Percentiles rank a stretch among this genome's conserved stretches.
phyloP scores from a whole-genome alignment of 2,888 invertebrate genomes.

The Sisyra terminalis region DNA sequence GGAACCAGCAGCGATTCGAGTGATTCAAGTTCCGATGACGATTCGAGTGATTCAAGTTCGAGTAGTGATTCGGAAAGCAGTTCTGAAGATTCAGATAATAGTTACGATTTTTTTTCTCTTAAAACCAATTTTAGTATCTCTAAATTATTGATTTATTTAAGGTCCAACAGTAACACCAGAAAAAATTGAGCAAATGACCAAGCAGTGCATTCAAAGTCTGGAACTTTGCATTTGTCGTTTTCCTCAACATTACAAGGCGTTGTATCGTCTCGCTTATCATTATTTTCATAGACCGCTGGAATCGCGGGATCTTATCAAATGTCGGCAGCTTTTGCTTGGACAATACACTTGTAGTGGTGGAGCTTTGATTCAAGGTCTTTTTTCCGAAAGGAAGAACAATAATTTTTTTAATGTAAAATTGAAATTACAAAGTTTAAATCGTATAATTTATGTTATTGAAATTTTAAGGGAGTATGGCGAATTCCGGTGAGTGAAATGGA shows the following conservation, averaged over 20 bases:
- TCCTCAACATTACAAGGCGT: constrained; percentile 84
- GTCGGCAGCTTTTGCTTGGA: constrained; percentile 52
- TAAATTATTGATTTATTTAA: too few species aligned
- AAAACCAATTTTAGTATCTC: too few species aligned
- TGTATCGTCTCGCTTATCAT: constrained; percentile 73
- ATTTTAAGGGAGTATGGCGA: constrained; percentile 69
- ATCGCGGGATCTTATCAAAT: constrained; percentile 48
- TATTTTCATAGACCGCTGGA: constrained; percentile 54
- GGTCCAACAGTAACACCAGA: constrained; percentile 26
- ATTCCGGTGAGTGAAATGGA: constrained; percentile 83
- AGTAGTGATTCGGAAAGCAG: constrained; percentile 32
- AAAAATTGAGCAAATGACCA: constrained; percentile 41
- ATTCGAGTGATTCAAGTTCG: constrained; percentile 33
- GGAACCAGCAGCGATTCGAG: constrained; percentile 7
- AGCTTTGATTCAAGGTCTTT: constrained; percentile 61
- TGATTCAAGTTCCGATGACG: constrained; percentile 21
- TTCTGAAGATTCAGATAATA: constrained; percentile 27
- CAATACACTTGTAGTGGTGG: constrained; percentile 48
- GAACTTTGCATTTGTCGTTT: constrained; percentile 74
- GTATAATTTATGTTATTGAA: not conserved
- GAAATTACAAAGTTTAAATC: not conserved
- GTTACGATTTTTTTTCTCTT: too few species aligned
- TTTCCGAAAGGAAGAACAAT: constrained; percentile 64
- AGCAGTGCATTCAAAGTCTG: constrained; percentile 56
- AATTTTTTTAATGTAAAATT: constrained; percentile 72